Evolutionary conservation across 2,888 invertebrate species (phyloP).

Genomic region (Drosophila formosana): DNA sequence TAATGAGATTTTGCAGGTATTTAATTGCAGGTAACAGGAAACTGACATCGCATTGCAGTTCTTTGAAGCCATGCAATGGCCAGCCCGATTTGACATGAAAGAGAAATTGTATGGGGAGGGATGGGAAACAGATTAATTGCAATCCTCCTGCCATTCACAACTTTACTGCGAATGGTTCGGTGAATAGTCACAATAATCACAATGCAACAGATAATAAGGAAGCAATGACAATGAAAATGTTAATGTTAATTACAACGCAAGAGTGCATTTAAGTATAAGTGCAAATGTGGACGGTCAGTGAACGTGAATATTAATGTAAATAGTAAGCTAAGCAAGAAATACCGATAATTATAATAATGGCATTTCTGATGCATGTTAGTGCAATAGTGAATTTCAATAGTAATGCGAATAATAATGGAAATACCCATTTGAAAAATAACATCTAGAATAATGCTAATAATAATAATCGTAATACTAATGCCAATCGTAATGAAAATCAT

Average conservation of each 20-base stretch:
- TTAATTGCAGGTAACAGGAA: constrained; percentile 44
- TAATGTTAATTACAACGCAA: neutral
- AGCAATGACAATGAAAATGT: neutral
- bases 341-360: neutral
- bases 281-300: neutral
- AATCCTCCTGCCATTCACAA: neutral
- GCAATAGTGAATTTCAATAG: neutral
- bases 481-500: neutral
- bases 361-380: neutral
- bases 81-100: neutral
- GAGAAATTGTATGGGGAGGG: neutral
- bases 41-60: constrained; percentile 20
- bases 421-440: too few species aligned
- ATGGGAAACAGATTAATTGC: neutral
- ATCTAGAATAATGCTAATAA: neutral
- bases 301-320: neutral
- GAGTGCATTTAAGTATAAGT: neutral
- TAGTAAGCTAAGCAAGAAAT: neutral
- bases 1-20: constrained; percentile 46
- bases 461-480: neutral
- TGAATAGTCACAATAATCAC: neutral
- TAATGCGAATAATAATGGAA: too few species aligned
- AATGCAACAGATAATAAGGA: neutral
- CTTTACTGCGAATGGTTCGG: neutral
- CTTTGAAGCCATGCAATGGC: constrained; percentile 28